Evolutionary conservation across 2,797 vertebrate species (phyloP), one percentile per base, ranked within the genome.

Genomic region (Cynodonichthys magdalenae): DNA sequence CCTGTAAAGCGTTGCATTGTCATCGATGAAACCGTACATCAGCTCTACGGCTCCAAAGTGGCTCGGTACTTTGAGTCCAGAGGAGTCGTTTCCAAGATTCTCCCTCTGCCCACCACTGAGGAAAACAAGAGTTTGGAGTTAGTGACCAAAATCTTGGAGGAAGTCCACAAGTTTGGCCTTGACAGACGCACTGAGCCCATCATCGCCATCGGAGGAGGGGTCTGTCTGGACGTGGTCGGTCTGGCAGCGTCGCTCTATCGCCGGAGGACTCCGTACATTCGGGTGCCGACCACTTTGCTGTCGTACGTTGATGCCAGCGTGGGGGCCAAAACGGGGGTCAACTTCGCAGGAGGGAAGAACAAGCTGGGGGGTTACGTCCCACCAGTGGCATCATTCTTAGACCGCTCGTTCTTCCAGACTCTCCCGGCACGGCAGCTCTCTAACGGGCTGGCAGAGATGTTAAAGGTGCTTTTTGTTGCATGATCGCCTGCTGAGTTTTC

Each of bases 271-370:
- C 93, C 93, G 0, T 94, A 94, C 68, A 91, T 95, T 4, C 80
- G 93, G 0, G 91, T 94, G 17, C 94, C 93, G 2, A 95, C 93
- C 20, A 94, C 94, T 3, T 87, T 94, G 24, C 81, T 95, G 45
- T 89, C 92, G 0, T 94, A 94, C 0, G 84, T 93, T 0, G 93
- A 94, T 0, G 93, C 92, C 66, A 94, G 92, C 0, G 90, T 94
- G 4, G 93, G 94, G 31, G 93, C 93, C 0, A 95, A 94, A 75
- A 93, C 88, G 0, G 93, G 94, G 3, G 93, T 95, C 52, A 94
- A 94, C 69, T 94, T 95, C 19, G 88, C 90, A 1, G 89, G 93
- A 36, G 92, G 93, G 31, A 94, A 94, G 75, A 95, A 94, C 74
- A 95, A 94, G 73, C 81, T 94, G 0, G 94, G 93, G 15, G 90